A percentile compares a stretch with the other conserved stretches of the same genome.
phyloP scores from a whole-genome alignment of 2,888 invertebrate species.

The Tachina grossa region DNA sequence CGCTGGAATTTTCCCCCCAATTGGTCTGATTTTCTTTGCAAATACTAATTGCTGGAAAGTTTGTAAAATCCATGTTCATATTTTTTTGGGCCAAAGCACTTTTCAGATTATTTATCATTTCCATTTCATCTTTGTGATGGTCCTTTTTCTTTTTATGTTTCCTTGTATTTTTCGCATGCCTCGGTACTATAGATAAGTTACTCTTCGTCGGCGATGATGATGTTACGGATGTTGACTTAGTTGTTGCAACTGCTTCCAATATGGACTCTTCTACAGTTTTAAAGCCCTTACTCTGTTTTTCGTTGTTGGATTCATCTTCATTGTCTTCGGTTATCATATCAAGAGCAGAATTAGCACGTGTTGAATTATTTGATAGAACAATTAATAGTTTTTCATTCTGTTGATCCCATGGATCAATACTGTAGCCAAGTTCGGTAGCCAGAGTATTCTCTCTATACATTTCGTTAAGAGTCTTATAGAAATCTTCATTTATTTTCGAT shows the following conservation, averaged over 20 bases:
- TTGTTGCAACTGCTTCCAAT: constrained; percentile 29
- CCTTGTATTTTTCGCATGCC: constrained; percentile 73
- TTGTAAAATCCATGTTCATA: background rate
- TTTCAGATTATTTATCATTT: constrained; percentile 81
- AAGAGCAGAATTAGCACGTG: constrained; percentile 88
- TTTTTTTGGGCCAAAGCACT: constrained; percentile 75
- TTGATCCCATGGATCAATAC: constrained; percentile 75
- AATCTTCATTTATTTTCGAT: constrained; percentile 91
- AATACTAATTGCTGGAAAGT: background rate
- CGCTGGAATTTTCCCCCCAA: constrained; percentile 15
- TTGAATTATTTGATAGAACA: constrained; percentile 78
- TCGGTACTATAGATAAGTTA: background rate
- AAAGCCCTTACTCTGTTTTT: constrained; percentile 10
- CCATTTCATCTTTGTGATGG: constrained; percentile 80
- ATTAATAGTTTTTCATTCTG: constrained; percentile 71
- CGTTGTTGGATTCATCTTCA: constrained; percentile 84
- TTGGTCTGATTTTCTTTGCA: constrained; percentile 1
- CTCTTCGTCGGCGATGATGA: constrained; percentile 20
- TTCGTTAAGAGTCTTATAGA: constrained; percentile 93
- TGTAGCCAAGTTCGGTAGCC: constrained; percentile 74
- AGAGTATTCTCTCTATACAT: constrained; percentile 90
- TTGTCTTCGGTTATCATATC: constrained; percentile 95
- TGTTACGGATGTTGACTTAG: constrained; percentile 45
- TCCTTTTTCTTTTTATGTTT: constrained; percentile 81
- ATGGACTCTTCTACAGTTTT: background rate